Percentiles rank a stretch among this genome's conserved stretches.
Evolutionary conservation across 2,888 invertebrate genomes (phyloP).

Genomic region (Neuroscelio doddi): DNA sequence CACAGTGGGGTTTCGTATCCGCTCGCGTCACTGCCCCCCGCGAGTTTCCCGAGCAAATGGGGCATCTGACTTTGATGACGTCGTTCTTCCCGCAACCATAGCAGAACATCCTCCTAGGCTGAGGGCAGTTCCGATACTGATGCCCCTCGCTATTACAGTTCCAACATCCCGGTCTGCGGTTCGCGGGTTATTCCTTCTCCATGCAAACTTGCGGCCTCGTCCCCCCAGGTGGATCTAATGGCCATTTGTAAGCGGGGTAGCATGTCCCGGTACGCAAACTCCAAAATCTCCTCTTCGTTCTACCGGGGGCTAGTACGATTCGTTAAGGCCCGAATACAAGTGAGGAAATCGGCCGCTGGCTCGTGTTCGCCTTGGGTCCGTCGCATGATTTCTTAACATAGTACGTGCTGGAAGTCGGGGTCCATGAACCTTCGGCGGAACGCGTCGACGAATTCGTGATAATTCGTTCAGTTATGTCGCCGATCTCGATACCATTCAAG

Average conservation of each 20-base stretch:
- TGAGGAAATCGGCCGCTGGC: too few relatives aligned
- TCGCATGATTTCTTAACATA: neutral
- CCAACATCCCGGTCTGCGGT: too few relatives aligned
- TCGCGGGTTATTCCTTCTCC: too few relatives aligned
- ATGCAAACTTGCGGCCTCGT: too few relatives aligned
- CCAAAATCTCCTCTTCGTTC: neutral
- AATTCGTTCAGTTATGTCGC: neutral
- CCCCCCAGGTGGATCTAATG: too few relatives aligned
- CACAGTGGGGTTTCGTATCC: neutral
- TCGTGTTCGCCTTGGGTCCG: too few relatives aligned
- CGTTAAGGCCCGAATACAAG: too few relatives aligned
- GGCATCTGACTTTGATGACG: neutral
- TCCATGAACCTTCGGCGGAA: neutral
- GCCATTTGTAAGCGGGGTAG: neutral
- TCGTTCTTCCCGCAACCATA: neutral
- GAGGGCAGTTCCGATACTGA: too few relatives aligned
- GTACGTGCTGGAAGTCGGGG: neutral
- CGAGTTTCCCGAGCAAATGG: neutral
- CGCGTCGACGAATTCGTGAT: neutral
- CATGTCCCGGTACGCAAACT: neutral
- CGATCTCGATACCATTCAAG: constrained; percentile 2
- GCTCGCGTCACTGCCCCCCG: neutral
- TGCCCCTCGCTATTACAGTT: too few relatives aligned
- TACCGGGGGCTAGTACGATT: neutral
- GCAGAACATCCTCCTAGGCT: neutral